Evolutionary conservation across 2,797 vertebrate genomes (phyloP).

Genomic region (Catharus ustulatus): DNA sequence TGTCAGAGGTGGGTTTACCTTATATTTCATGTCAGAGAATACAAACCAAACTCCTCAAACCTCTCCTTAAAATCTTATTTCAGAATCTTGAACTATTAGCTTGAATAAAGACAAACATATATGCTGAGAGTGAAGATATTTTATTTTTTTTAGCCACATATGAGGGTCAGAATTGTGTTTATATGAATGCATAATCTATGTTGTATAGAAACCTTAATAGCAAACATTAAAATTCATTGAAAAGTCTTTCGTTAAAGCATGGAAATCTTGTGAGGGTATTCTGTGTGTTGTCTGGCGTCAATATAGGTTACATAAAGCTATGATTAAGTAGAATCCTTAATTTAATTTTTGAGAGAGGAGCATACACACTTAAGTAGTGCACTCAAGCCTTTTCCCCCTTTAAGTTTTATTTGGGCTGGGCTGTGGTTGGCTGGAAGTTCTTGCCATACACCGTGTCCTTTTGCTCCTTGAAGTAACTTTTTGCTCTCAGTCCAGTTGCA

Average conservation of each 20-base stretch:
- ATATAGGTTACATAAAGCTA: rapidly evolving
- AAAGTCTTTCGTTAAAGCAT: background rate
- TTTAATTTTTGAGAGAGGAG: background rate
- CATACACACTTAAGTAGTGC: background rate
- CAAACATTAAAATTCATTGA: background rate
- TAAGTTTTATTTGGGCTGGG: background rate
- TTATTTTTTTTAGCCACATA: background rate
- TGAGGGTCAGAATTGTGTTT: background rate
- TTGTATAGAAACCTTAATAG: background rate
- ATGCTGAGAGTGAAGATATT: background rate
- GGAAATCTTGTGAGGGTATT: background rate
- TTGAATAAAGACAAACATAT: background rate
- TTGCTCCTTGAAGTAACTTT: constrained; percentile 4
- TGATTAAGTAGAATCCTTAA: background rate
- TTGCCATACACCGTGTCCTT: background rate
- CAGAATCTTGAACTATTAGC: background rate
- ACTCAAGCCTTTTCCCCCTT: background rate
- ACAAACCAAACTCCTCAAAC: background rate
- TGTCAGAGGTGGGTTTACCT: background rate
- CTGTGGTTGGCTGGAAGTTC: background rate
- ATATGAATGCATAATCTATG: background rate
- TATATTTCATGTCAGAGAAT: background rate
- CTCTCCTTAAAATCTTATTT: background rate
- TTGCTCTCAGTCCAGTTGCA: background rate
- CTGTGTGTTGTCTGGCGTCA: background rate